These are phyloP conservation scores for Penaeus monodon DNA, from an alignment of 2,888 invertebrate species.

Conservation along the genomic window DNA sequence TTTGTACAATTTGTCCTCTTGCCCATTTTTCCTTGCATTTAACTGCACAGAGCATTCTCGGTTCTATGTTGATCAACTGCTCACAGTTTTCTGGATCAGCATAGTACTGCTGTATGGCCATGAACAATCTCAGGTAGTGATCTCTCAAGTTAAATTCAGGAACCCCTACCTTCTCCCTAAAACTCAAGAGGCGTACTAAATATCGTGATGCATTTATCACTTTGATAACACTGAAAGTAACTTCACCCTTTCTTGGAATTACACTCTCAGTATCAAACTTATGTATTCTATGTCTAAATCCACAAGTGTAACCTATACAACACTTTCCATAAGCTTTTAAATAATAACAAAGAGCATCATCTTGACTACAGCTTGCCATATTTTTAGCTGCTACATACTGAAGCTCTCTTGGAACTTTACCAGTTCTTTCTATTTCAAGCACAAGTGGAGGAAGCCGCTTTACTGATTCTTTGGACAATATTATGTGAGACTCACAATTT, in stretches of 20 bases:
- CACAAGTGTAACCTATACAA: conserved; percentile 23
- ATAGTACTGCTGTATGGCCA: conserved; percentile 49
- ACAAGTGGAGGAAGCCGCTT: conserved; percentile 21
- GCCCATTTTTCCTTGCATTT: conserved; percentile 42
- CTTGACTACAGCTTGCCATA: background rate
- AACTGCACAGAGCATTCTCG: conserved; percentile 50
- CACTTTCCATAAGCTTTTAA: conserved; percentile 62
- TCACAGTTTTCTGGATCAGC: conserved; percentile 11
- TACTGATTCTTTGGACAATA: conserved; percentile 33
- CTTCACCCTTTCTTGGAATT: conserved; percentile 49
- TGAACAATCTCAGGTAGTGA: conserved; percentile 43
- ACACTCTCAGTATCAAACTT: conserved; percentile 27
- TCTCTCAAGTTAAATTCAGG: conserved; percentile 29
- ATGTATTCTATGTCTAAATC: conserved; percentile 55
- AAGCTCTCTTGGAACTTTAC: conserved; percentile 31
- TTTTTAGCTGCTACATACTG: background rate
- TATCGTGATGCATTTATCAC: conserved; percentile 62
- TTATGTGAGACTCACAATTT: conserved; percentile 50
- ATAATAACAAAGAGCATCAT: conserved; percentile 52
- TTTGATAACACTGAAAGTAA: conserved; percentile 48
- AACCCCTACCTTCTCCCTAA: conserved; percentile 22
- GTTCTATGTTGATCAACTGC: background rate
- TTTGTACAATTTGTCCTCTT: conserved; percentile 45
- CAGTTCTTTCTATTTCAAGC: conserved; percentile 38
- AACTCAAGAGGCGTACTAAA: conserved; percentile 50